Conservation (phyloP, 2,797 vertebrate genomes). For the Alfaro cultratus region DNA sequence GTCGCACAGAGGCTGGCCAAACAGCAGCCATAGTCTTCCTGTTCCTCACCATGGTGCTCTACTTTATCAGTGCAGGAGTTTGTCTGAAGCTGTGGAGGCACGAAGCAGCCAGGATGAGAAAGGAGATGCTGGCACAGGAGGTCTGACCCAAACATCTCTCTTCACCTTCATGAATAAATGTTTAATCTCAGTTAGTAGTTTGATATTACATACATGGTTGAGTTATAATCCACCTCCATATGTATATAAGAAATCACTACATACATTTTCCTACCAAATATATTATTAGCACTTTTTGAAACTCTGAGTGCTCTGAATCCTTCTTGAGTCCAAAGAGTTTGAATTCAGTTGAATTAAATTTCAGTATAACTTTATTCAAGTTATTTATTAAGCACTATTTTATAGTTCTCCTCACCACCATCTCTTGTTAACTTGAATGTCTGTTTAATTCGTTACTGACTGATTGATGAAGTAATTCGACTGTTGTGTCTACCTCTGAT, state of each 20-base stretch:
- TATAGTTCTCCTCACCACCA: not conserved
- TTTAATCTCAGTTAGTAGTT: not conserved
- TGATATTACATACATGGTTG: not conserved
- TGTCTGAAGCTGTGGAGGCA: conserved; percentile 94
- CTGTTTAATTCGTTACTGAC: too few relatives aligned
- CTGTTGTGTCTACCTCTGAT: too few relatives aligned
- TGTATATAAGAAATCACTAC: not conserved
- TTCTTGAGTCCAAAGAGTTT: not conserved
- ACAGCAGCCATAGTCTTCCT: conserved; percentile 91
- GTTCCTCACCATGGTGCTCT: conserved; percentile 87
- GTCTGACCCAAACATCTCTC: conserved; percentile 66
- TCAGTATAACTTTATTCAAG: not conserved
- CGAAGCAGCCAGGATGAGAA: conserved; percentile 85
- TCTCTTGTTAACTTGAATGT: not conserved
- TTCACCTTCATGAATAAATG: not conserved
- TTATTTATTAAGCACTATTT: not conserved
- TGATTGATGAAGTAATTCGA: too few relatives aligned
- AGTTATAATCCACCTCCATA: not conserved
- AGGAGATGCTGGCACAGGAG: conserved; percentile 82
- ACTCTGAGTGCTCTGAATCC: not conserved
- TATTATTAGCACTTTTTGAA: too few relatives aligned
- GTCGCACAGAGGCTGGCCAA: conserved; percentile 92
- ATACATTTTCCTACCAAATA: not conserved
- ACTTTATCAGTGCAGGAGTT: conserved; percentile 86
- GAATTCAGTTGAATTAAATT: not conserved